phyloP scores from a whole-genome alignment of 2,888 invertebrate genomes.

The Lepidocyrtoides sp. region DNA sequence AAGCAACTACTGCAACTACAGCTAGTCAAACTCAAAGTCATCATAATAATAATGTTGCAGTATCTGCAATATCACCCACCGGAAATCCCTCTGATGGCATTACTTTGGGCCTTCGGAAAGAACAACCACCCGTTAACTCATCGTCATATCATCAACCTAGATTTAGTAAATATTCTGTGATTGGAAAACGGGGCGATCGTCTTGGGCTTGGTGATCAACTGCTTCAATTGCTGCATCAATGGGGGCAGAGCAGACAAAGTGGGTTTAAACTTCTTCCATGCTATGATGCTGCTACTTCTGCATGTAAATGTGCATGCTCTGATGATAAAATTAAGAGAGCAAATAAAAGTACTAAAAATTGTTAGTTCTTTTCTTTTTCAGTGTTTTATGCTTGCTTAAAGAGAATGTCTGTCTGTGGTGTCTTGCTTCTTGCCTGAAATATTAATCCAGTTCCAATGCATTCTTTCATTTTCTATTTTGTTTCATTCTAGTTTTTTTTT shows the following conservation, averaged over 20 bases:
- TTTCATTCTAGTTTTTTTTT: not conserved
- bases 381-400: not conserved
- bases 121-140: conserved; percentile 48
- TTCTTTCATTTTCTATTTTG: not conserved
- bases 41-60: not conserved
- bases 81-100: conserved; percentile 51
- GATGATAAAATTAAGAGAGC: conserved; percentile 45
- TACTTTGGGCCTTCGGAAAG: conserved; percentile 66
- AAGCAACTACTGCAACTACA: conserved; percentile 41
- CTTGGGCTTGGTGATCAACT: conserved; percentile 85
- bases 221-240: conserved; percentile 84
- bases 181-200: conserved; percentile 80
- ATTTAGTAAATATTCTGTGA: conserved; percentile 78
- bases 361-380: conserved; percentile 37
- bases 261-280: conserved; percentile 80
- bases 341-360: conserved; percentile 76
- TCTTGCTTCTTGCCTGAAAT: not conserved
- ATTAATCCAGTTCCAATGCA: not conserved
- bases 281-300: conserved; percentile 78
- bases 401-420: not conserved
- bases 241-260: conserved; percentile 84
- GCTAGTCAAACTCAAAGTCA: conserved; percentile 65
- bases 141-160: conserved; percentile 60
- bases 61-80: not conserved
- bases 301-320: conserved; percentile 78